These are phyloP conservation scores for Lordiphosa fenestrarum DNA, from an alignment of 2,888 invertebrate species.

Conservation along the genomic window DNA sequence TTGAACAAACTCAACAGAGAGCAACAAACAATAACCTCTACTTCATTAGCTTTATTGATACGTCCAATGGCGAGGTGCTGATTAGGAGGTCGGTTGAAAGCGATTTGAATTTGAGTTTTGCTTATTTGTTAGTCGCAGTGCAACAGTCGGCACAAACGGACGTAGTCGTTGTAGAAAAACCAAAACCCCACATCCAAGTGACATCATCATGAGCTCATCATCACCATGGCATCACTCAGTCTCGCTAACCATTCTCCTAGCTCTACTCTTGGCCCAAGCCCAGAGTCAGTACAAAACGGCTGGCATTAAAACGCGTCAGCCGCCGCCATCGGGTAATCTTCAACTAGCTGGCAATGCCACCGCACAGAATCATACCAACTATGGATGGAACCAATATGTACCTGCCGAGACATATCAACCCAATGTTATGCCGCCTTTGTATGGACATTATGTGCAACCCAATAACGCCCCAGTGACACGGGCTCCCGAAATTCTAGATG, in stretches of 20 bases:
- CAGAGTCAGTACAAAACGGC: constrained; percentile 69
- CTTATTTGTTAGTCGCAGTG: constrained; percentile 53
- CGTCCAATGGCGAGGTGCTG: constrained; percentile 38
- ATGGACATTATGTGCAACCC: constrained; percentile 52
- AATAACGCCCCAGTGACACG: constrained; percentile 76
- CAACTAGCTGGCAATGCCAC: constrained; percentile 45
- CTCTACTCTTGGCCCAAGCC: constrained; percentile 12
- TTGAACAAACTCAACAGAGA: constrained; percentile 5
- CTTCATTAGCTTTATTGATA: constrained; percentile 47
- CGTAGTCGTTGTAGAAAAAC: constrained; percentile 31
- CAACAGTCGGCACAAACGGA: constrained; percentile 50
- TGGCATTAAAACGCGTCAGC: constrained; percentile 76
- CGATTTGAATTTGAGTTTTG: constrained; percentile 18
- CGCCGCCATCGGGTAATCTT: constrained; percentile 50
- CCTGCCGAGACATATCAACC: constrained; percentile 70
- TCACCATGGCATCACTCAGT: constrained; percentile 18
- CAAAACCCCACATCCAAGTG: constrained; percentile 9
- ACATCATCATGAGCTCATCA: constrained; percentile 59
- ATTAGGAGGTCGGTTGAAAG: constrained; percentile 43
- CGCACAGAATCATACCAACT: constrained; percentile 21
- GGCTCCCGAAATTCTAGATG: constrained; percentile 64
- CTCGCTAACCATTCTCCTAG: constrained; percentile 24
- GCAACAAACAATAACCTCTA: constrained; percentile 34
- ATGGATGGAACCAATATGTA: constrained; percentile 31
- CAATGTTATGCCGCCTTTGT: constrained; percentile 22